Evolutionary conservation across 2,113 vertebrate genomes (phyloP).

Genomic region (Petromus typicus): DNA sequence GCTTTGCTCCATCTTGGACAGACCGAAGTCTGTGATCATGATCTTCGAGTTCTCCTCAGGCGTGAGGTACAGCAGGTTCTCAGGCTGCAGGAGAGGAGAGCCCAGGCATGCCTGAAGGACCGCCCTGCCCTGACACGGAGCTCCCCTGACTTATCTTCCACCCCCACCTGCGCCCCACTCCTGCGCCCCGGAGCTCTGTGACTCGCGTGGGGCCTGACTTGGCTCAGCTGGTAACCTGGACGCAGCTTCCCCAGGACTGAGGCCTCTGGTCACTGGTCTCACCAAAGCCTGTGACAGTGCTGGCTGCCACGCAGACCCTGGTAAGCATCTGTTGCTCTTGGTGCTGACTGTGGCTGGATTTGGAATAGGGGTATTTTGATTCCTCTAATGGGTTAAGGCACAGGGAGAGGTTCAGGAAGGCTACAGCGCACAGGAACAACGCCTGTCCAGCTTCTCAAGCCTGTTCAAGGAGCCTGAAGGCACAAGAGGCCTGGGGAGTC

Average conservation of each 20-base stretch:
- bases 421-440: not conserved
- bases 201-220: not conserved
- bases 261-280: not conserved
- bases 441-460: not conserved
- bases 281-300: not conserved
- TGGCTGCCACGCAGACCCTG: not conserved
- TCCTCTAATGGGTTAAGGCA: not conserved
- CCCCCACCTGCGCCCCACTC: not conserved
- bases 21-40: constrained; percentile 97
- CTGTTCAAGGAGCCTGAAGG: not conserved
- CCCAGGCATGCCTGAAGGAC: not conserved
- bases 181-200: not conserved
- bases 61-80: constrained; percentile 95
- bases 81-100: constrained; percentile 87
- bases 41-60: constrained; percentile 96
- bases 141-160: not conserved
- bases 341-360: not conserved
- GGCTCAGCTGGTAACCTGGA: not conserved
- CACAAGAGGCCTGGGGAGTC: not conserved
- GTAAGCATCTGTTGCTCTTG: not conserved
- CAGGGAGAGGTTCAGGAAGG: not conserved
- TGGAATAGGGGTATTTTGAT: not conserved
- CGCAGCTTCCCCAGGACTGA: not conserved
- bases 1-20: constrained; percentile 94
- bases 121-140: not conserved